Percentiles rank a stretch among this genome's conserved stretches.
phyloP scores from a whole-genome alignment of 1,140 invertebrate species.

The Microplitis demolitor region DNA sequence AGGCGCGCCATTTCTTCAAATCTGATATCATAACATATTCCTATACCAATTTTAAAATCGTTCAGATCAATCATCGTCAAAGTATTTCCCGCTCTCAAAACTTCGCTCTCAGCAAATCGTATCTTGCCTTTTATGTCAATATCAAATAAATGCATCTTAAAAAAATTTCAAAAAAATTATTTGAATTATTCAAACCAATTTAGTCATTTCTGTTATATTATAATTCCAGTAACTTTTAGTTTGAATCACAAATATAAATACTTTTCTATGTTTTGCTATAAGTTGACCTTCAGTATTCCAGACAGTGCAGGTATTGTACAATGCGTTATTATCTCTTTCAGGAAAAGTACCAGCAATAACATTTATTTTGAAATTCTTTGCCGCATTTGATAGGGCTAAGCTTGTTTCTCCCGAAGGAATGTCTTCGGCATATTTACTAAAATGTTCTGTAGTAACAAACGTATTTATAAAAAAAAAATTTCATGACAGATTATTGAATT shows the following conservation, averaged over 20 bases:
- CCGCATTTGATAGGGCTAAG: conserved; percentile 71
- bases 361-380: conserved; percentile 79
- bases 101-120: conserved; percentile 91
- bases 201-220: no score
- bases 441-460: conserved; percentile 67
- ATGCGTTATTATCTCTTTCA: conserved; percentile 71
- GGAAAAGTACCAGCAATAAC: conserved; percentile 91
- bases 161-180: conserved; percentile 24
- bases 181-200: not conserved
- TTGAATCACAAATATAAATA: conserved; percentile 34
- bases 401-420: conserved; percentile 80
- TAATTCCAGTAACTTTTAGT: no score
- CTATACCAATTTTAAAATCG: conserved; percentile 82
- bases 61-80: conserved; percentile 78
- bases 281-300: conserved; percentile 82
- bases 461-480: not conserved
- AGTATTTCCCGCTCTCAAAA: conserved; percentile 75
- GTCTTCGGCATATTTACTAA: conserved; percentile 83
- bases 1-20: conserved; percentile 88
- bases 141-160: conserved; percentile 91
- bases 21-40: conserved; percentile 93
- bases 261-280: conserved; percentile 76
- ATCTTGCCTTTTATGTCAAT: conserved; percentile 93
- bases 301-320: conserved; percentile 91
- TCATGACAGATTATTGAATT: no score